Conservation (phyloP, 1,140 invertebrate species). For the Euglossa dilemma region DNA sequence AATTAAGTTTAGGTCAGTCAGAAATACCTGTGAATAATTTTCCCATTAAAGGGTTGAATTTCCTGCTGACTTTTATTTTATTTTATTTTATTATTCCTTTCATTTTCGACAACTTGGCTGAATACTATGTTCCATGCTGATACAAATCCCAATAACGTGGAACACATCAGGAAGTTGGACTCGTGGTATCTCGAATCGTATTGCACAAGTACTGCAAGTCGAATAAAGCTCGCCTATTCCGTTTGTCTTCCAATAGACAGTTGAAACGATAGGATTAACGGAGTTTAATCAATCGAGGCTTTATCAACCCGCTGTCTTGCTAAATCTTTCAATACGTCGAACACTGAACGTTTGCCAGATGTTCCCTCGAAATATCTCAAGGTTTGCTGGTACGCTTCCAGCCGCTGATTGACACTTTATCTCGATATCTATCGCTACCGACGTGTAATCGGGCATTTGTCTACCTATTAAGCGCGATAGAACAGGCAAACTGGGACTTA, state of each 20-base stretch:
- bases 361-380: neutral
- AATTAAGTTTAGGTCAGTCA: too few relatives aligned
- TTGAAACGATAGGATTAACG: neutral
- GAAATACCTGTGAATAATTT: too few relatives aligned
- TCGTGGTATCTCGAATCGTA: too few relatives aligned
- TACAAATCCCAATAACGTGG: too few relatives aligned
- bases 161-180: too few relatives aligned
- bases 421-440: neutral
- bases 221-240: too few relatives aligned
- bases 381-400: neutral
- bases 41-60: too few relatives aligned
- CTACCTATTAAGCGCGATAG: neutral
- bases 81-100: too few relatives aligned
- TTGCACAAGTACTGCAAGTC: too few relatives aligned
- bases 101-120: too few relatives aligned
- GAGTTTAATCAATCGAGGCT: neutral
- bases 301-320: neutral
- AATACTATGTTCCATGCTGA: too few relatives aligned
- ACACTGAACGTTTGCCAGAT: neutral
- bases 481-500: neutral
- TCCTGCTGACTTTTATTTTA: too few relatives aligned
- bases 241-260: neutral
- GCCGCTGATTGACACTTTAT: slow-evolving; percentile 14
- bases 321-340: neutral
- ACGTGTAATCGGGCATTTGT: slow-evolving; percentile 17